Percentiles rank a stretch among this genome's conserved stretches.
Evolutionary conservation across 2,888 invertebrate genomes (phyloP).

Genomic region (Smittia sp.): DNA sequence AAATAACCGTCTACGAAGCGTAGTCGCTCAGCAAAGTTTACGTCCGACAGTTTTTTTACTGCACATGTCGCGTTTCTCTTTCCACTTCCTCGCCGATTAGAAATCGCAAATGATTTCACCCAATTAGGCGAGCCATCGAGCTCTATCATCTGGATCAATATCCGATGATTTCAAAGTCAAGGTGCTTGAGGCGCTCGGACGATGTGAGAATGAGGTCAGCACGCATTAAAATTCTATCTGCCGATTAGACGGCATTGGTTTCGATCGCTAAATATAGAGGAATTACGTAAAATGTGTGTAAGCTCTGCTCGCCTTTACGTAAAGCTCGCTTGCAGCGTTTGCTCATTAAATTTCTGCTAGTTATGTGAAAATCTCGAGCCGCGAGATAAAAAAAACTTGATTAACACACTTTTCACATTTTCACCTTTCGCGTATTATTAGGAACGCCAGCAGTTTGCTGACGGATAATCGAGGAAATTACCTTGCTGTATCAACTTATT

Average conservation of each 20-base stretch:
- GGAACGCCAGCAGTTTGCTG: not conserved
- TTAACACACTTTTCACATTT: constrained; percentile 17
- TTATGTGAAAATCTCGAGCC: not conserved
- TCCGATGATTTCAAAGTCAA: not conserved
- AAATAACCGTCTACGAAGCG: not conserved
- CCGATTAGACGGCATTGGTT: not conserved
- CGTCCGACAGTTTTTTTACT: not conserved
- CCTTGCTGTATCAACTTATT: not conserved
- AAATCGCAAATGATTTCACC: not conserved
- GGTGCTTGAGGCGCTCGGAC: not conserved
- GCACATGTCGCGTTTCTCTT: not conserved
- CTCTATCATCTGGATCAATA: not conserved
- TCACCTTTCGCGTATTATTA: not conserved
- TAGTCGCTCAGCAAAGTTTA: not conserved
- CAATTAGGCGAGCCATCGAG: not conserved
- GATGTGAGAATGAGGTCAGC: not conserved
- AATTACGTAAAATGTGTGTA: constrained; percentile 2
- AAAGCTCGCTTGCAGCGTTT: not conserved
- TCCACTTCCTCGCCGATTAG: not conserved
- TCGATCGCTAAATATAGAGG: not conserved
- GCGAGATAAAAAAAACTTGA: not conserved
- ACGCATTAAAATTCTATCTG: not conserved
- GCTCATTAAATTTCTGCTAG: not conserved
- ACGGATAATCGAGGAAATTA: not conserved
- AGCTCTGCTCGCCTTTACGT: not conserved